Evolutionary conservation across 1,140 invertebrate species (phyloP).

Genomic region (Caenorhabditis remanei): DNA sequence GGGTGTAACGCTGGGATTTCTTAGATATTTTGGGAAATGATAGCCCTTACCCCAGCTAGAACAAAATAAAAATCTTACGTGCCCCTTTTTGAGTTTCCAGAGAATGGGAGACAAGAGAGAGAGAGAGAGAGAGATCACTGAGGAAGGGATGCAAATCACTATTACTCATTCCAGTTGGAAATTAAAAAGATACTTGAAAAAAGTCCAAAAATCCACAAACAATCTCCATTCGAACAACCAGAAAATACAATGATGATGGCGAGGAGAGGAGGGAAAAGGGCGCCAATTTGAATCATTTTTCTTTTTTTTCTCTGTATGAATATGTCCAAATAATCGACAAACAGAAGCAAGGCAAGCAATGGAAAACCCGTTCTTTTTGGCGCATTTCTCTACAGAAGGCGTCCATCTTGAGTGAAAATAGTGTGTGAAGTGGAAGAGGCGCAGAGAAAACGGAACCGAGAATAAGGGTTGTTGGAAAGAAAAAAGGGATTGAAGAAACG

Average conservation of each 20-base stretch:
- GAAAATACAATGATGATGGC: slow-evolving; percentile 6
- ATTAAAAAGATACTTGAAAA: not conserved
- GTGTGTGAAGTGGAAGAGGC: slow-evolving; percentile 22
- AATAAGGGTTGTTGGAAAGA: not conserved
- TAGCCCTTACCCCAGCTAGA: too few relatives aligned
- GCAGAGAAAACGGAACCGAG: slow-evolving; percentile 46
- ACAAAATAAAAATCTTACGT: too few relatives aligned
- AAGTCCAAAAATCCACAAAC: not conserved
- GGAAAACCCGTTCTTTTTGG: slow-evolving; percentile 52
- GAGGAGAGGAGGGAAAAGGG: slow-evolving; percentile 5
- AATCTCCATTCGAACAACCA: not conserved
- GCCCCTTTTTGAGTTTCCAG: too few relatives aligned
- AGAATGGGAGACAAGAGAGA: too few relatives aligned
- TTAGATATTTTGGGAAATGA: too few relatives aligned
- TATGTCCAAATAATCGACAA: slow-evolving; percentile 15
- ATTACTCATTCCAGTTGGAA: too few relatives aligned
- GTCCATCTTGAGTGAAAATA: slow-evolving; percentile 3
- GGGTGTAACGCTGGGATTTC: too few relatives aligned
- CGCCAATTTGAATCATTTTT: slow-evolving; percentile 46
- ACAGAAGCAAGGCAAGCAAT: not conserved
- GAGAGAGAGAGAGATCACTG: too few relatives aligned
- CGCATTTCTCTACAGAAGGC: slow-evolving; percentile 48
- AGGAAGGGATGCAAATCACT: too few relatives aligned
- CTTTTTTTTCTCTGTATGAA: not conserved
- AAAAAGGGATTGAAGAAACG: not conserved